phyloP scores from a whole-genome alignment of 2,888 invertebrate species.

The Molanna angustata region DNA sequence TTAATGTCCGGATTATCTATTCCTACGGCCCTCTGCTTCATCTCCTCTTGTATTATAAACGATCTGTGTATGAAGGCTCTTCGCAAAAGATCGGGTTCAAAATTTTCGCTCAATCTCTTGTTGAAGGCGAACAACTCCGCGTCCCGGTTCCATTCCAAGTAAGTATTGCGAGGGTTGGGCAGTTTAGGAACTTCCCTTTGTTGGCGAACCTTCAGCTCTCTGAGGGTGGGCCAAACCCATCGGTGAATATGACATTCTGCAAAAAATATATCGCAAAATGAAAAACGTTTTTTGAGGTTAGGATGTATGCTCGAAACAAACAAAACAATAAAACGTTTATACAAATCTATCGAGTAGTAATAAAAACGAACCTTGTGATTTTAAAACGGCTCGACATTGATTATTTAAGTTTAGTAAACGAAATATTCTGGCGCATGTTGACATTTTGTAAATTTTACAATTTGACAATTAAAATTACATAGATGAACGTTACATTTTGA shows the following conservation, averaged over 20 bases:
- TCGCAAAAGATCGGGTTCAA: constrained; percentile 66
- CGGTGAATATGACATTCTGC: constrained; percentile 45
- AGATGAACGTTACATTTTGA: too few species aligned
- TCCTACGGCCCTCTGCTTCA: constrained; percentile 67
- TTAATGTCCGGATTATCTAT: constrained; percentile 57
- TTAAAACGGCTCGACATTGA: background rate
- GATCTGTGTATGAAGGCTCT: constrained; percentile 79
- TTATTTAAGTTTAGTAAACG: constrained; percentile 14
- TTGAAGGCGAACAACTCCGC: constrained; percentile 88
- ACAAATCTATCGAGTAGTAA: too few species aligned
- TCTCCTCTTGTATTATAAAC: constrained; percentile 69
- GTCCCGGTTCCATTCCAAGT: constrained; percentile 83
- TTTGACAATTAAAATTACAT: background rate
- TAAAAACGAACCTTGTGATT: constrained; percentile 20
- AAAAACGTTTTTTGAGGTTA: too few species aligned
- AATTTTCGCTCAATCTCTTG: constrained; percentile 79
- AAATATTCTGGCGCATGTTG: constrained; percentile 14
- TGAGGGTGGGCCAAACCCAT: constrained; percentile 69
- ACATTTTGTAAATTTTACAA: constrained; percentile 13
- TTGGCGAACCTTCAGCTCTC: constrained; percentile 62
- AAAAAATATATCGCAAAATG: too few species aligned
- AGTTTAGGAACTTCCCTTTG: constrained; percentile 37
- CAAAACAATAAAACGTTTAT: too few species aligned
- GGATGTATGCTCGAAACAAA: too few species aligned
- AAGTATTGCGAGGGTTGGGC: constrained; percentile 57